Evolutionary conservation across 2,113 vertebrate genomes (phyloP).

Genomic region (Tylochromis polylepis): DNA sequence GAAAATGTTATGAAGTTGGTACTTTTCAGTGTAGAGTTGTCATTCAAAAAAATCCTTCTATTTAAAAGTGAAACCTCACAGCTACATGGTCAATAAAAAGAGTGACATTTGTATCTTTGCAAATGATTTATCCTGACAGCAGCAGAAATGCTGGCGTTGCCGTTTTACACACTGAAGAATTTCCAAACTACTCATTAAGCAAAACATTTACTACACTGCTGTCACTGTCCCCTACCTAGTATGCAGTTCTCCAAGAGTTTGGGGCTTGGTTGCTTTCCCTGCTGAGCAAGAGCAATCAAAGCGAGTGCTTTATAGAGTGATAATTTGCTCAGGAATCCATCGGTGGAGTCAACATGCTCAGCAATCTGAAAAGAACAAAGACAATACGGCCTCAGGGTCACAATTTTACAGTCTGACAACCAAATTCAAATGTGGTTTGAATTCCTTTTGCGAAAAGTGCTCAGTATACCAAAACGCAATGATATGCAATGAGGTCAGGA

Average conservation of each 20-base stretch:
- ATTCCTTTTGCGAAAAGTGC: constrained; percentile 38
- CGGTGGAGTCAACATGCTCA: constrained; percentile 63
- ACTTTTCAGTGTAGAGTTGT: not conserved
- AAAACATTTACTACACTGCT: constrained; percentile 5
- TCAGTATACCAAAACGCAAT: constrained; percentile 12
- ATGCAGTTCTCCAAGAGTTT: constrained; percentile 75
- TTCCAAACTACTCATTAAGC: constrained; percentile 44
- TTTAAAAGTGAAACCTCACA: not conserved
- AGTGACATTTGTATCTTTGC: not conserved
- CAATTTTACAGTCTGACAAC: not conserved
- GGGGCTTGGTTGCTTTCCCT: constrained; percentile 75
- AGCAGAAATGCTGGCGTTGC: not conserved
- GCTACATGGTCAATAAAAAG: not conserved
- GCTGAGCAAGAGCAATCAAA: constrained; percentile 75
- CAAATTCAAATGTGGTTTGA: constrained; percentile 29
- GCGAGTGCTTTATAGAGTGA: constrained; percentile 73
- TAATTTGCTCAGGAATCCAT: constrained; percentile 72
- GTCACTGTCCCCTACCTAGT: constrained; percentile 64
- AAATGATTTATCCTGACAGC: not conserved
- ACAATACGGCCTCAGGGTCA: not conserved
- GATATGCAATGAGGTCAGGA: constrained; percentile 5
- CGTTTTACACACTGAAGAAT: constrained; percentile 5
- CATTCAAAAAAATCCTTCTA: not conserved
- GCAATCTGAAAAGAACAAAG: constrained; percentile 64
- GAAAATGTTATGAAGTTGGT: not conserved